These are phyloP conservation scores for Nymphalis polychloros DNA, from an alignment of 2,888 invertebrate genomes.

Conservation along the genomic window DNA sequence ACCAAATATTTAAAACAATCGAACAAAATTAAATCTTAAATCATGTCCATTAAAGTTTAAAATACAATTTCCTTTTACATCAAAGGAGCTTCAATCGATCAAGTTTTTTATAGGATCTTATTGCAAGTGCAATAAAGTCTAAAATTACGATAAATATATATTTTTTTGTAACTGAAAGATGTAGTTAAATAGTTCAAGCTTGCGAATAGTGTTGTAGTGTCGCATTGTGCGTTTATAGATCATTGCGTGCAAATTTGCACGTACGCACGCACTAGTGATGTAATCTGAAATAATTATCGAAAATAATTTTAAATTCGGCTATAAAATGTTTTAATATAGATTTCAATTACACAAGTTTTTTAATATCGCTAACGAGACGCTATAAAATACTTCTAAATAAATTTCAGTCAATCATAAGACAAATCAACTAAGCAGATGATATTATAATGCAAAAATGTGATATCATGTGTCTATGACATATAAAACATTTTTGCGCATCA, in stretches of 20 bases:
- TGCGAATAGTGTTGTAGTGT: conserved; percentile 41
- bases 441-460: no score
- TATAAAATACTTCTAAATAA: no score
- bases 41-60: conserved; percentile 11
- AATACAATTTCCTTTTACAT: neutral
- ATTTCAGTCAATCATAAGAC: no score
- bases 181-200: conserved; percentile 21
- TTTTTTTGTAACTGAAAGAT: neutral
- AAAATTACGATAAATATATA: neutral
- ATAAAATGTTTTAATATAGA: no score
- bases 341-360: neutral
- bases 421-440: no score
- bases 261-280: conserved; percentile 55
- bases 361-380: neutral
- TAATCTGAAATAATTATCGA: conserved; percentile 31
- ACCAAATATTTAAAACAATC: neutral
- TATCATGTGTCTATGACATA: no score
- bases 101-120: conserved; percentile 8
- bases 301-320: neutral
- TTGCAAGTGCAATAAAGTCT: conserved; percentile 4
- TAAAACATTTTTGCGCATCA: no score
- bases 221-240: conserved; percentile 46
- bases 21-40: conserved; percentile 15
- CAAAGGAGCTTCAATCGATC: conserved; percentile 5
- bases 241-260: conserved; percentile 57